Base-by-base conservation (phyloP, 2,797 vertebrate genomes). In the Galagoides demidoff region DNA sequence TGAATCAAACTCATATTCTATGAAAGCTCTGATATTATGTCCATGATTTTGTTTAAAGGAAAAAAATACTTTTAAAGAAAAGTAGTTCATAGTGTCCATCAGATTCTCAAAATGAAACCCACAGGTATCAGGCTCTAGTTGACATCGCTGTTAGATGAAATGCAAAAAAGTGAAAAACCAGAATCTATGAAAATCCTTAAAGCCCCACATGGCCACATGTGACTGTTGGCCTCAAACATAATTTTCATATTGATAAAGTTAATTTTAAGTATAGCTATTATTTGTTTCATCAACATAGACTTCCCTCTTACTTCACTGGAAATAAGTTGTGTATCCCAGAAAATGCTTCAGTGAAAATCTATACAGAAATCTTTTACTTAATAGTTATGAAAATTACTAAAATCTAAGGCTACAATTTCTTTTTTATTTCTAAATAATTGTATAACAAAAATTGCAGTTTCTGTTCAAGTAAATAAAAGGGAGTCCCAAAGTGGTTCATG, bases 391-490 rank as follows among this genome's bases (percentile, higher is more conserved):
- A 74, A 93, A 68, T 55, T 89, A 74, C 74, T 86, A 29, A 85
- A 76, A 45, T 61, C 57, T 66, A 49, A 76, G 12, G 39, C 23
- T 70, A 68, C 19, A 19, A 19, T 79, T 89, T 79, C 68, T 85
- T 71, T 85, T 92, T 86, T 31, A 93, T 49, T 82, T 86, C 9
- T 49, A 90, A 73, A 76, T 74, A 89, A 77, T 70, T 45, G 27
- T 82, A 3, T 68, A 85, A 76, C 25, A 68, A 81, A 39, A 66
- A 9, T 52, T 49, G 1, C 49, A 61, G n/a, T 85, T 66, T 90
- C 74, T 74, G 16, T 52, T 89, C 14, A 59, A 61, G 13, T 43
- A 89, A 78, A 95, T 64, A 25, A 73, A 78, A 92, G 31, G 45
- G n/a, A 31, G 14, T 66, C 2, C 16, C 31, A 39, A 73, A 74